Evolutionary conservation across 1,140 invertebrate species (phyloP), one percentile per base, ranked within the genome.

Genomic region (Eulimnadia texana): DNA sequence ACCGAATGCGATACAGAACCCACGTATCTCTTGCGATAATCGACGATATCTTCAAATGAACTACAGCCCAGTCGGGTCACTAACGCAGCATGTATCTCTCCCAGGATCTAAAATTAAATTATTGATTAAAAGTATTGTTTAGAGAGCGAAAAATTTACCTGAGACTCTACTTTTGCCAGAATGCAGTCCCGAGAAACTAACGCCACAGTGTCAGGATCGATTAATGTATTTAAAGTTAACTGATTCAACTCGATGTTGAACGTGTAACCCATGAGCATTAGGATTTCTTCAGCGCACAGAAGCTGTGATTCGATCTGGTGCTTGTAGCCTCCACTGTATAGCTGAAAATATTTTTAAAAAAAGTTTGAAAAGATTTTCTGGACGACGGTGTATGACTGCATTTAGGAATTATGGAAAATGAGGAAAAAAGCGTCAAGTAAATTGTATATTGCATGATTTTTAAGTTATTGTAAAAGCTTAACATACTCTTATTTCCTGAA

Each of bases 131-230:
- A n/a, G n/a, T n/a, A n/a, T n/a, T n/a, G n/a, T n/a, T n/a, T n/a
- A n/a, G n/a, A n/a, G n/a, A n/a, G n/a, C n/a, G n/a, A n/a, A n/a
- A n/a, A n/a, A n/a, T n/a, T n/a, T 73, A 87, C 84, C 78, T 90
- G 84, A 69, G 88, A 91, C 74, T 93, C 90, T 47, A 88, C 87
- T 72, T 87, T 86, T 22, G 90, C 90, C n/a, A 90, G 81, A 63
- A 91, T 79, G 2, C 87, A 86, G 73, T 93, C 88, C 51, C 85
- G 75, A 3, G 86, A 87, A 0, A 92, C 82, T 60, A 79, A 80
- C 1, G 83, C 80, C 1, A 90, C 83, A 71, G 80, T 81, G 70
- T 90, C 87, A 1, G 85, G 85, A 71, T 89, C 88, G 42, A 88
- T 80, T 2, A 87, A 85, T 2, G 79, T 82, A 55, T 86, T 82